Evolutionary conservation across 1,140 invertebrate species (phyloP), one percentile per base, ranked within the genome.

Genomic region (Pogonognathellus flavescens): DNA sequence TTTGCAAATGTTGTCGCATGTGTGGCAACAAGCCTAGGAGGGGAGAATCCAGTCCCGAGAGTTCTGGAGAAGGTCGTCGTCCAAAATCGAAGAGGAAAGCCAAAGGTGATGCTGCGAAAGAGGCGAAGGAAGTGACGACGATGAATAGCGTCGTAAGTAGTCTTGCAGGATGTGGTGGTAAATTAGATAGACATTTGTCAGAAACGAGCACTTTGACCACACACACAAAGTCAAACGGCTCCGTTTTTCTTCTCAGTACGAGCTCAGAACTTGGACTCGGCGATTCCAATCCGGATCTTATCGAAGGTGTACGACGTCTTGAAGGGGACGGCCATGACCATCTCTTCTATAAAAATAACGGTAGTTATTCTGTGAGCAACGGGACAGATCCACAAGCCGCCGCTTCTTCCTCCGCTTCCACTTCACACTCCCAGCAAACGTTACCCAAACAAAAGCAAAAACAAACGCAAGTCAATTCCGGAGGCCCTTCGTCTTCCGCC

Each of bases 361-460:
- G 87, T 18, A 87, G 87, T 9, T 88, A 84, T n/a, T 14, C 80
- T 20, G 85, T 86, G 0, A 57, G 55, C 18, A 49, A 55, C 7
- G 8, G 31, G 2, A 4, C 53, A 50, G 18, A 53, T 50, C 49
- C 84, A 9, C 70, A 76, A 31, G n/a, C 70, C 70, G n/a, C 70
- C 5, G 25, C 52, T 14, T 20, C 22, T 25, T 62, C 50, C 31
- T 50, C 70, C 70, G n/a, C 70, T 2, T 53, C 52, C 18, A 50
- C 22, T 22, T 62, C 50, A 66, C 57, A 18, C 82, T 31, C 31
- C 1, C 70, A 76, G 41, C 14, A 18, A 76, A 76, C 70, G 1
- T 8, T 92, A n/a, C 92, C 91, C 89, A 91, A 91, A 76, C 92
- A 91, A 66, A 92, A 91, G 91, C 90, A 91, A 87, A 91, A 92